Percentiles rank a stretch among this genome's conserved stretches.
phyloP scores from a whole-genome alignment of 30 jellyfish, hydroid and myxozoan species.

The Chironex yamaguchii region DNA sequence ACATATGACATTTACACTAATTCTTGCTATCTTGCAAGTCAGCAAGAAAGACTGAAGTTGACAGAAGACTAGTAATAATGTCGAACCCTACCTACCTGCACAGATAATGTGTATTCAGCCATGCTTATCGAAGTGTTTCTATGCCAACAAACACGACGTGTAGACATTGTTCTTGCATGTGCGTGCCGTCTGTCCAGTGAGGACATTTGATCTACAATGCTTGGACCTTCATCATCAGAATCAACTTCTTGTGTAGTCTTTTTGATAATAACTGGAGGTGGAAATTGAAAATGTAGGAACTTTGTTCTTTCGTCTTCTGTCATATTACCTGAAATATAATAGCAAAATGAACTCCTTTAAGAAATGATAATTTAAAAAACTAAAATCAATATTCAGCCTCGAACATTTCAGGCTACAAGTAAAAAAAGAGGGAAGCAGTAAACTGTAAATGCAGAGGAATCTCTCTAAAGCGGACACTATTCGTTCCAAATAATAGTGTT shows the following conservation, averaged over 20 bases:
- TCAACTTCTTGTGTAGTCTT: slow-evolving; percentile 71
- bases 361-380: too few species aligned
- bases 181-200: slow-evolving; percentile 90
- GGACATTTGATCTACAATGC: slow-evolving; percentile 55
- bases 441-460: too few species aligned
- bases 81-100: slow-evolving; percentile 77
- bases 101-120: slow-evolving; percentile 79
- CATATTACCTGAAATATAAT: background rate
- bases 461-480: too few species aligned
- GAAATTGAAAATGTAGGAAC: background rate
- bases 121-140: slow-evolving; percentile 90
- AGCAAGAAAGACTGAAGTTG: too few species aligned
- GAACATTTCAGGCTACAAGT: too few species aligned
- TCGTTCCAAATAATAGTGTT: too few species aligned
- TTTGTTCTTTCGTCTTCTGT: background rate
- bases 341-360: too few species aligned
- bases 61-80: background rate
- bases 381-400: too few species aligned
- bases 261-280: slow-evolving; percentile 73
- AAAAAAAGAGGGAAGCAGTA: too few species aligned
- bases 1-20: too few species aligned
- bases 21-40: too few species aligned
- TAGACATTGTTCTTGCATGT: slow-evolving; percentile 87
- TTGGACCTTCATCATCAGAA: slow-evolving; percentile 82
- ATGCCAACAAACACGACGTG: slow-evolving; percentile 98